These are phyloP conservation scores for Castor canadensis DNA, from an alignment of 2,113 vertebrate species.

Conservation along the genomic window DNA sequence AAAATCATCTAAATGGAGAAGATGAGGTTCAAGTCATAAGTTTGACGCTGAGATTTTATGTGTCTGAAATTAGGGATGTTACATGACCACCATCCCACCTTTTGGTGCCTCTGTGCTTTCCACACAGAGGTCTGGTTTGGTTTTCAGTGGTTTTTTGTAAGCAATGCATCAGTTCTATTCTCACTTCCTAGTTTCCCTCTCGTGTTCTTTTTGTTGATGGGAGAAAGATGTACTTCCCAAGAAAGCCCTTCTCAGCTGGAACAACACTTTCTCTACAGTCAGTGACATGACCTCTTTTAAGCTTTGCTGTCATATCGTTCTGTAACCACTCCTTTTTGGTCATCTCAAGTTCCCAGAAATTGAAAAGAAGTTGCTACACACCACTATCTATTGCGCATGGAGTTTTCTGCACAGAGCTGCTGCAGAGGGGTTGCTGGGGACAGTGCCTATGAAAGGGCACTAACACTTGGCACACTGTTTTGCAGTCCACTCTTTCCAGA, in stretches of 20 bases:
- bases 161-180: fast-evolving
- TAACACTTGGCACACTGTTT: too few relatives aligned
- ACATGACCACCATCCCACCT: too few relatives aligned
- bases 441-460: background rate
- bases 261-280: background rate
- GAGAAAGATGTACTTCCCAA: background rate
- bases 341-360: background rate
- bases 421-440: fast-evolving
- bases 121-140: background rate
- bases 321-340: background rate
- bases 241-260: fast-evolving
- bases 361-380: background rate
- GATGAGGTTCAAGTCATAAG: background rate
- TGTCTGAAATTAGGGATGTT: background rate
- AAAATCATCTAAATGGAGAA: background rate
- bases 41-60: background rate
- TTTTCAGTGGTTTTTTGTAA: background rate
- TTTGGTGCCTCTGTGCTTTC: background rate
- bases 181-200: background rate
- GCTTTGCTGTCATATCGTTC: background rate
- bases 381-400: fast-evolving
- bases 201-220: background rate
- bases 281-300: background rate
- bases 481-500: background rate
- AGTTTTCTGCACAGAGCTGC: background rate